A percentile compares a stretch with the other conserved stretches of the same genome.
phyloP scores from a whole-genome alignment of 53 echinoderm and acorn worm genomes.

The Echinometra lucunter region DNA sequence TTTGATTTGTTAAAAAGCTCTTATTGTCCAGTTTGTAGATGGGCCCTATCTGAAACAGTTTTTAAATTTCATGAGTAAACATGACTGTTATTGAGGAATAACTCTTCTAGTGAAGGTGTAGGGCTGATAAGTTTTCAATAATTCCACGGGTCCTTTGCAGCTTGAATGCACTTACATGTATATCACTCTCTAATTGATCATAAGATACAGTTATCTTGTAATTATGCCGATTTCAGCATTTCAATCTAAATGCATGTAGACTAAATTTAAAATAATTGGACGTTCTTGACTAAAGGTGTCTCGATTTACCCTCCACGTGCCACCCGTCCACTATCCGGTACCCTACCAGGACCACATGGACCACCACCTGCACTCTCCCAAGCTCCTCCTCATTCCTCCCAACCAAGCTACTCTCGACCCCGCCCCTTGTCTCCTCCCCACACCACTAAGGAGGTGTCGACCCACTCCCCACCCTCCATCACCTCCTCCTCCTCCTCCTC shows the following conservation, averaged over 20 bases:
- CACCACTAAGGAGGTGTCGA: background rate
- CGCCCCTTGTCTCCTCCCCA: constrained; percentile 24
- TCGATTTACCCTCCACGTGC: constrained; percentile 35
- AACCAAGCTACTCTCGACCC: constrained; percentile 9
- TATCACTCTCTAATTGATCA: no score
- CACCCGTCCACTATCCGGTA: background rate
- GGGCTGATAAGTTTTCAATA: no score
- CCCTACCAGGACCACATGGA: constrained; percentile 17
- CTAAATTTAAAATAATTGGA: background rate
- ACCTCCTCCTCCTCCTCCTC: background rate
- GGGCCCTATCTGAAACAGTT: no score
- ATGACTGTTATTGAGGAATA: no score
- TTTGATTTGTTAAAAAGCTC: no score
- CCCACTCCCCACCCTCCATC: background rate
- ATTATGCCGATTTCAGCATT: background rate
- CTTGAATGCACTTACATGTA: no score
- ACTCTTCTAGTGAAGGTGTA: no score
- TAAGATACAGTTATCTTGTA: no score
- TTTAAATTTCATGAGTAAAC: no score
- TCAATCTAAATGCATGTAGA: background rate
- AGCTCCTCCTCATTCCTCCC: background rate
- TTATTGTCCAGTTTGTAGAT: no score
- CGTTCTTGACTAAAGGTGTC: constrained; percentile 25
- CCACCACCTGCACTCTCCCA: constrained; percentile 44
- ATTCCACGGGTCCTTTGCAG: no score